Conservation (phyloP, 2,888 invertebrate genomes). For the Dione vanillae region DNA sequence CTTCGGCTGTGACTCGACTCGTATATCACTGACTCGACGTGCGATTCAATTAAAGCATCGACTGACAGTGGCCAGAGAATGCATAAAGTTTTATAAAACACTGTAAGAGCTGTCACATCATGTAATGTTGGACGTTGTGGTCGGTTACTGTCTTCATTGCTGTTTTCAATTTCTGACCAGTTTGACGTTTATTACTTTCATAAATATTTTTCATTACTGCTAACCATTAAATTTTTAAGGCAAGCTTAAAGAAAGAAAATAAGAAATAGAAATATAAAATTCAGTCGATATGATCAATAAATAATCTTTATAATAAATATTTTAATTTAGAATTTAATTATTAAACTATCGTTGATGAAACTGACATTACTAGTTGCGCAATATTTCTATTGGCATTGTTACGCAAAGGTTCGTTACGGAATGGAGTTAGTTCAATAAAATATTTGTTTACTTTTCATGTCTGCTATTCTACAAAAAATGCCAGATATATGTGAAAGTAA, state of each 20-base stretch:
- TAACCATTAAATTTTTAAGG: neutral
- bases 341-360: no score
- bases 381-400: neutral
- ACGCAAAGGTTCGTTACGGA: neutral
- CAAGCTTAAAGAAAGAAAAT: neutral
- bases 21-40: conserved; percentile 70
- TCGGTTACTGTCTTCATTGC: conserved; percentile 48
- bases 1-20: conserved; percentile 55
- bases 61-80: conserved; percentile 64
- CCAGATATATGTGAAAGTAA: no score
- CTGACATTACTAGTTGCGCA: no score
- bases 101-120: conserved; percentile 46
- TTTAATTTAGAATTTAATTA: no score
- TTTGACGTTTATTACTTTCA: conserved; percentile 22
- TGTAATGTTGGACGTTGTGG: conserved; percentile 47
- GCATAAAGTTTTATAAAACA: conserved; percentile 53
- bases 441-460: neutral
- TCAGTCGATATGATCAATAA: no score
- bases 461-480: no score
- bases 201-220: neutral
- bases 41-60: conserved; percentile 74
- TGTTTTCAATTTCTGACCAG: conserved; percentile 32
- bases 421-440: neutral
- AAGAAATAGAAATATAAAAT: neutral
- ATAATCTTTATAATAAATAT: no score